Evolutionary conservation across 2,113 vertebrate species (phyloP).

Genomic region (Python bivittatus): DNA sequence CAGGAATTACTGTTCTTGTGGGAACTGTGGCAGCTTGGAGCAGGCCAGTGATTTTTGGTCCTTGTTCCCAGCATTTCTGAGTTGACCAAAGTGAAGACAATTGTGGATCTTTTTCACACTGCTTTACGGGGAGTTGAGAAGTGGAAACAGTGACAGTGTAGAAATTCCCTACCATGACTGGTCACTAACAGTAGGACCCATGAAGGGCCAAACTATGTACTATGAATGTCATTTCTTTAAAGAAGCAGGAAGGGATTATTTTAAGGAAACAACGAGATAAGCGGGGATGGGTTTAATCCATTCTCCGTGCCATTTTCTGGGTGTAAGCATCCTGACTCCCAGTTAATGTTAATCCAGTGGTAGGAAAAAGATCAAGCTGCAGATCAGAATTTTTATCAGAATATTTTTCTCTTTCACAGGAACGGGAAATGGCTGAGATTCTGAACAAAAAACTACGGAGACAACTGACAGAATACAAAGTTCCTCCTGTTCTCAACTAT

Average conservation of each 20-base stretch:
- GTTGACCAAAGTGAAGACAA: not conserved
- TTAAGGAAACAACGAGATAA: not conserved
- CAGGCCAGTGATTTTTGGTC: not conserved
- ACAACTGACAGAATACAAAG: conserved; percentile 66
- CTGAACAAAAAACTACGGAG: conserved; percentile 66
- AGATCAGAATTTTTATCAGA: not conserved
- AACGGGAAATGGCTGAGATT: conserved; percentile 66
- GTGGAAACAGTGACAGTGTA: not conserved
- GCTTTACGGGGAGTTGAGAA: not conserved
- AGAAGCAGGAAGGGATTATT: not conserved
- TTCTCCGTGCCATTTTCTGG: not conserved
- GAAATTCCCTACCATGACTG: not conserved
- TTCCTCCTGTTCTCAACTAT: conserved; percentile 69
- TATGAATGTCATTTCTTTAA: not conserved
- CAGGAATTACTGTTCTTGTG: not conserved
- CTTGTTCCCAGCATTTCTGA: not conserved
- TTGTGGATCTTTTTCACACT: not conserved
- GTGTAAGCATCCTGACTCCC: not conserved
- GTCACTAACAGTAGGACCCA: not conserved
- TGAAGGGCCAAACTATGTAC: not conserved
- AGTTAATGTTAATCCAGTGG: not conserved
- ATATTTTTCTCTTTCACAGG: conserved; percentile 58
- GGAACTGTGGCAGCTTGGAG: not conserved
- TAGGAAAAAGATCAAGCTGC: not conserved
- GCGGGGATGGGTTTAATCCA: not conserved